These are phyloP conservation scores for Nymphalis polychloros DNA, from an alignment of 2,888 invertebrate genomes.

Conservation along the genomic window DNA sequence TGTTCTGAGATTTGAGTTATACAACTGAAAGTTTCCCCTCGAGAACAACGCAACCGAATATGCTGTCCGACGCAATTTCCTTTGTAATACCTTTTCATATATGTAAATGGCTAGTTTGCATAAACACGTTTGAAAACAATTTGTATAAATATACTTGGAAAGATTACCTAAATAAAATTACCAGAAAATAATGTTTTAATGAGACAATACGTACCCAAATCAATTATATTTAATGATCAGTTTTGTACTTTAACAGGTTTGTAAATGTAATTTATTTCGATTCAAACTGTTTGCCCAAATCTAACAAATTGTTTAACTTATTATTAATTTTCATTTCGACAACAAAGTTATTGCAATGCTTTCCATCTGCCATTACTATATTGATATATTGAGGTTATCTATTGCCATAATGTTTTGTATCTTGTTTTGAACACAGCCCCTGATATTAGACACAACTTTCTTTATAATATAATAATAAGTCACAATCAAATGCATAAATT, in stretches of 20 bases:
- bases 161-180: neutral
- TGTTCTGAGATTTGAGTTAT: slow-evolving; percentile 25
- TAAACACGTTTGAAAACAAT: neutral
- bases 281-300: no score
- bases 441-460: no score
- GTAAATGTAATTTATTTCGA: no score
- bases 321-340: neutral
- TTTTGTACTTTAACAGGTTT: no score
- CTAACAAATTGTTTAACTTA: neutral
- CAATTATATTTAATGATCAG: no score
- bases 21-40: slow-evolving; percentile 24
- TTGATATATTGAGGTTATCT: neutral
- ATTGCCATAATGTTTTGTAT: neutral
- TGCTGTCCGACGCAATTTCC: slow-evolving; percentile 18
- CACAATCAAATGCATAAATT: no score
- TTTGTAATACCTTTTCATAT: slow-evolving; percentile 21
- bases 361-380: no score
- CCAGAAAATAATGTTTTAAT: neutral
- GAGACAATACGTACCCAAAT: no score
- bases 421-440: neutral
- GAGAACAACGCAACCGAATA: slow-evolving; percentile 14
- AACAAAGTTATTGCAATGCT: no score
- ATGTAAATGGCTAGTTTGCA: slow-evolving; percentile 2
- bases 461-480: no score
- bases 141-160: neutral